Percentiles rank a stretch among this genome's conserved stretches.
Evolutionary conservation across 2,888 invertebrate genomes (phyloP).

Genomic region (Drosophila rellima): DNA sequence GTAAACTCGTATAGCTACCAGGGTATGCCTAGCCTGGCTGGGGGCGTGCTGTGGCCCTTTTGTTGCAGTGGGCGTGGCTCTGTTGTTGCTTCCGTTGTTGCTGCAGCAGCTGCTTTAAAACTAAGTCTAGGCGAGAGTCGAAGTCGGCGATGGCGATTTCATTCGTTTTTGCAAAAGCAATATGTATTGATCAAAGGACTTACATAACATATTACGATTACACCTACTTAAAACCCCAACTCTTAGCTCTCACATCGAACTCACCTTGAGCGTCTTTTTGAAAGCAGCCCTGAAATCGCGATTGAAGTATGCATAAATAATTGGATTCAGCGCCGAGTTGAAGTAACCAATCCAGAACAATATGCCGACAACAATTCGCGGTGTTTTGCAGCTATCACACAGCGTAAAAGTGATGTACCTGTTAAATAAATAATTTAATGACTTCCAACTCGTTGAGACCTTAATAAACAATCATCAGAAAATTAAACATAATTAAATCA

Average conservation of each 20-base stretch:
- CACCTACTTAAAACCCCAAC: neutral
- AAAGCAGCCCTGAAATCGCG: slow-evolving; percentile 98
- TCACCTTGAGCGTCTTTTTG: slow-evolving; percentile 91
- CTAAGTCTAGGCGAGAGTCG: slow-evolving; percentile 63
- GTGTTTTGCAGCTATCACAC: slow-evolving; percentile 92
- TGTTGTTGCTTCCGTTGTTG: slow-evolving; percentile 34
- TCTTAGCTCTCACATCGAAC: slow-evolving; percentile 37
- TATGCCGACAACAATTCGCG: slow-evolving; percentile 93
- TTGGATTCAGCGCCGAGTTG: slow-evolving; percentile 98
- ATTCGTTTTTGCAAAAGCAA: slow-evolving; percentile 40
- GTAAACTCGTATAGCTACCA: slow-evolving; percentile 65
- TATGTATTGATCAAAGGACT: slow-evolving; percentile 50
- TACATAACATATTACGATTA: slow-evolving; percentile 26
- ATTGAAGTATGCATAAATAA: slow-evolving; percentile 99
- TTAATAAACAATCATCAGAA: too few relatives aligned
- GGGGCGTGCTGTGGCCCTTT: slow-evolving; percentile 24
- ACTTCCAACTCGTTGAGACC: too few relatives aligned
- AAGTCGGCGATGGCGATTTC: slow-evolving; percentile 25
- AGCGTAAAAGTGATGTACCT: slow-evolving; percentile 93
- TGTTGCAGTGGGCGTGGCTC: slow-evolving; percentile 31
- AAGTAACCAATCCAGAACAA: slow-evolving; percentile 99
- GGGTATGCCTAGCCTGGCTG: slow-evolving; percentile 31
- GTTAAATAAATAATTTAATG: too few relatives aligned
- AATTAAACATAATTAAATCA: too few relatives aligned
- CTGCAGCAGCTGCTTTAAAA: slow-evolving; percentile 50